These are phyloP conservation scores for Neosalanx taihuensis DNA, from an alignment of 2,797 vertebrate genomes.

Conservation along the genomic window DNA sequence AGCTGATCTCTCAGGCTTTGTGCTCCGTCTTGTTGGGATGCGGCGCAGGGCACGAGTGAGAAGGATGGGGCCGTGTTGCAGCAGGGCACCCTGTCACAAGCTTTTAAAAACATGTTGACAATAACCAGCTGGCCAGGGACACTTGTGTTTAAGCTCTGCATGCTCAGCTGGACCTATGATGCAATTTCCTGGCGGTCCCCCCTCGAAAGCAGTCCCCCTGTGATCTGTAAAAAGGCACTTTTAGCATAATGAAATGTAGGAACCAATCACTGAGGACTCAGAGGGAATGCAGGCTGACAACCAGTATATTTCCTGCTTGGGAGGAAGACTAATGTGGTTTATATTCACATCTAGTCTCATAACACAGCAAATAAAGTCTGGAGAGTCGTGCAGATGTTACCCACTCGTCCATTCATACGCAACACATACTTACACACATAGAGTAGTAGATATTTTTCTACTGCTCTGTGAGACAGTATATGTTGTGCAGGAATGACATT, in stretches of 20 bases:
- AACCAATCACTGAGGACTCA: slow-evolving; percentile 67
- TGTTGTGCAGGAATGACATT: not conserved
- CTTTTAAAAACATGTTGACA: slow-evolving; percentile 61
- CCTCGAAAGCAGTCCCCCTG: slow-evolving; percentile 34
- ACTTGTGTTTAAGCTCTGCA: slow-evolving; percentile 40
- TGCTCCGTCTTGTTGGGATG: slow-evolving; percentile 49
- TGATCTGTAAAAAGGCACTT: slow-evolving; percentile 53
- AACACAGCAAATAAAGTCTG: slow-evolving; percentile 55
- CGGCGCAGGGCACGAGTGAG: slow-evolving; percentile 27
- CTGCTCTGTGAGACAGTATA: not conserved
- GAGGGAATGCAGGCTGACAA: slow-evolving; percentile 67
- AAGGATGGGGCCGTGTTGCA: slow-evolving; percentile 51
- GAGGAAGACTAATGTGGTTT: slow-evolving; percentile 61
- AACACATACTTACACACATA: not conserved
- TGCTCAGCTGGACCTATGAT: slow-evolving; percentile 52
- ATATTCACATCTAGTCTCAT: slow-evolving; percentile 63
- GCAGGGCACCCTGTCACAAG: slow-evolving; percentile 53
- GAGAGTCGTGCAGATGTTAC: slow-evolving; percentile 63
- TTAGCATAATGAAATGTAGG: slow-evolving; percentile 75
- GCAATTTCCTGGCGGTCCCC: slow-evolving; percentile 41
- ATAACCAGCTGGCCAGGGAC: slow-evolving; percentile 53
- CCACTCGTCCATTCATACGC: slow-evolving; percentile 28
- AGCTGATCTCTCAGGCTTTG: slow-evolving; percentile 48
- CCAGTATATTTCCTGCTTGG: slow-evolving; percentile 60
- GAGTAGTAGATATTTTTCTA: not conserved